Conservation (phyloP, 2,888 invertebrate genomes). For the Cosmopolites sordidus region DNA sequence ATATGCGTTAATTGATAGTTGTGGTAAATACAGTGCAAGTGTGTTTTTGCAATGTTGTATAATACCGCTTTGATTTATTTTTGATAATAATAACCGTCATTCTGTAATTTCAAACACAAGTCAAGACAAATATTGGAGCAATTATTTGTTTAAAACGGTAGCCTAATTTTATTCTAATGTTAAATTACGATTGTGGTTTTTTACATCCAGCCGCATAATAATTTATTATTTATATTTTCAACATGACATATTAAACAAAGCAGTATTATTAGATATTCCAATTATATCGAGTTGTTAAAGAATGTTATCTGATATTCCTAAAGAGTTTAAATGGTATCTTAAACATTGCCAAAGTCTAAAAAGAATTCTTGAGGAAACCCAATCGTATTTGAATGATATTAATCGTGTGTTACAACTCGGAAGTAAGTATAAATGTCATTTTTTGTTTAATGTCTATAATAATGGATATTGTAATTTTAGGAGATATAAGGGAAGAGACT, state of each 20-base stretch:
- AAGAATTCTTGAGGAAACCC: conserved; percentile 44
- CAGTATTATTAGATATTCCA: not conserved
- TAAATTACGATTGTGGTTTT: too few species aligned
- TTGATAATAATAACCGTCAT: conserved; percentile 10
- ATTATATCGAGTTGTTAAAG: not conserved
- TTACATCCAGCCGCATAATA: too few species aligned
- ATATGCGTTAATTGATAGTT: conserved; percentile 1
- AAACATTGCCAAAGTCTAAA: conserved; percentile 43
- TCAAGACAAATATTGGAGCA: too few species aligned
- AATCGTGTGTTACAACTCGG: conserved; percentile 40
- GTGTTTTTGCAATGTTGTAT: conserved; percentile 3
- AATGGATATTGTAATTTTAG: conserved; percentile 30
- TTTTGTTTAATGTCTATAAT: not conserved
- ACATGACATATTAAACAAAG: not conserved
- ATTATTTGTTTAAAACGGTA: too few species aligned
- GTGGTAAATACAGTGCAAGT: conserved; percentile 1
- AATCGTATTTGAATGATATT: conserved; percentile 44
- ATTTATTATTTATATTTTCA: not conserved
- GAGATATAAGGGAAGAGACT: conserved; percentile 42
- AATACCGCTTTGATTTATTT: conserved; percentile 5
- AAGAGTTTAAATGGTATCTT: conserved; percentile 44
- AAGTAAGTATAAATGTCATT: conserved; percentile 35
- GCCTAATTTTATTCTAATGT: too few species aligned
- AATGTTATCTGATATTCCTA: conserved; percentile 40
- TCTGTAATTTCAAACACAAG: not conserved